Conservation (phyloP, 2,888 invertebrate genomes). For the Zeuzera pyrina region DNA sequence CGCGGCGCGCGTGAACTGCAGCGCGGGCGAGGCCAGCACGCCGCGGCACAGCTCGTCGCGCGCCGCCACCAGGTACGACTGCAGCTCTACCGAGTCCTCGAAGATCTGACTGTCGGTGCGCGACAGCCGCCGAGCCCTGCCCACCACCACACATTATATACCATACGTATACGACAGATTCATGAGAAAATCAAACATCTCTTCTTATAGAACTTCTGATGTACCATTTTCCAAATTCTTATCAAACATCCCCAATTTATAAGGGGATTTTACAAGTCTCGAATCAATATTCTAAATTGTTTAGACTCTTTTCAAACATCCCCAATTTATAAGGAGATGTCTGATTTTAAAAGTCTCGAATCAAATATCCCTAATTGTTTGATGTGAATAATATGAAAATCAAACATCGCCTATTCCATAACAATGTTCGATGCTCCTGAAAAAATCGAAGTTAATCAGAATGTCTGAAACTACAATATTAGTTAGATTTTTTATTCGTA, state of each 20-base stretch:
- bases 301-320: too few species aligned
- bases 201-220: neutral
- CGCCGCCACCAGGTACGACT: constrained; percentile 89
- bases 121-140: constrained; percentile 86
- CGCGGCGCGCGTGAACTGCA: constrained; percentile 84
- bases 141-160: constrained; percentile 4
- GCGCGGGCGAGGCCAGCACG: constrained; percentile 88
- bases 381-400: too few species aligned
- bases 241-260: too few species aligned
- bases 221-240: too few species aligned
- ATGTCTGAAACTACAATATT: too few species aligned
- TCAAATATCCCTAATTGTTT: neutral
- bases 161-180: neutral
- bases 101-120: constrained; percentile 95
- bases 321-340: neutral
- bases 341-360: neutral
- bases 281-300: too few species aligned
- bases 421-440: too few species aligned
- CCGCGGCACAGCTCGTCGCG: constrained; percentile 82
- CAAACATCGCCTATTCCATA: too few species aligned
- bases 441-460: too few species aligned
- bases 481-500: too few species aligned
- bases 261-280: too few species aligned
- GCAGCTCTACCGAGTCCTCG: constrained; percentile 95
- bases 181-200: neutral